Base-by-base conservation (phyloP, 2,888 invertebrate species). In the Cabera pusaria region DNA sequence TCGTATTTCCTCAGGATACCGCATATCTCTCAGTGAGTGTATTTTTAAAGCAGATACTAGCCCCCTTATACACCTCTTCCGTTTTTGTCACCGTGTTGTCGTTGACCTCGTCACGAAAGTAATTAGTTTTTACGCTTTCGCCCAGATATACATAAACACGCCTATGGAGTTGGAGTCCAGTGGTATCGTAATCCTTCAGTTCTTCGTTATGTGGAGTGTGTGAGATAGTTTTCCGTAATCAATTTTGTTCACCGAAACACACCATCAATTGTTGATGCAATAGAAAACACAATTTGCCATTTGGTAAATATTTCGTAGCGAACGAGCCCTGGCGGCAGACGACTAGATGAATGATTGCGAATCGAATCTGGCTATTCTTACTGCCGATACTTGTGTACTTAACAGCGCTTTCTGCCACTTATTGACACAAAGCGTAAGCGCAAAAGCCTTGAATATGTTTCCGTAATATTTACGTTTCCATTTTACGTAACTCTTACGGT, bases 391-490 rank as follows among this genome's bases (percentile, higher is more conserved):
- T 24, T 3, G 12, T 38, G 27, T 22, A 21, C 11, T 3, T n/a
- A 16, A 47, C 39, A 47, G 33, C 47, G 44, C 59, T 62, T 55
- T 66, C 45, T 48, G 35, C 34, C 41, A 44, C 42, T 43, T n/a
- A n/a, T n/a, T n/a, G n/a, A n/a, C n/a, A n/a, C n/a, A n/a, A n/a
- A n/a, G n/a, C n/a, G n/a, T n/a, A n/a, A n/a, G n/a, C n/a, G n/a
- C n/a, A 44, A 21, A 44, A 21, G 18, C 37, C 17, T 35, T 42
- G 52, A 62, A 60, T 49, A 52, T 46, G 50, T 70, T 73, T 68
- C 67, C 64, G 69, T 56, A 68, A 73, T 64, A 61, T 68, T 69
- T 57, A 52, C 60, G 57, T 64, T 64, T 58, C 52, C 54, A 55
- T 53, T 66, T 78, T 74, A 71, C 67, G 67, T 70, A 70, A 71